Conservation (phyloP, 1,140 invertebrate genomes). For the Zelostemma sp. region DNA sequence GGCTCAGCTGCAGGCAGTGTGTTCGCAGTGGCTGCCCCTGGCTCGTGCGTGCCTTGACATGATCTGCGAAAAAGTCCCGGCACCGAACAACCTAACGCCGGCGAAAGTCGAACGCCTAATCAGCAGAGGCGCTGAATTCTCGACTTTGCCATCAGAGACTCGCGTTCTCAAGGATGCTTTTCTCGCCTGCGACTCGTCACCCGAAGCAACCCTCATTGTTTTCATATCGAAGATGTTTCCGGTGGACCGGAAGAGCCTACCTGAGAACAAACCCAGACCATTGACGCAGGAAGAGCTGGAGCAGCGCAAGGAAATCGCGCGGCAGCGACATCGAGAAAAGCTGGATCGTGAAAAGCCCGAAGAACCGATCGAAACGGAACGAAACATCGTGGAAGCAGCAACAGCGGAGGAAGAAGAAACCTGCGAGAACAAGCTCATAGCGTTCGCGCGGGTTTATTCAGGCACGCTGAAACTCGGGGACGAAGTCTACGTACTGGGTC, state of each 20-base stretch:
- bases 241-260: slow-evolving; percentile 78
- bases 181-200: slow-evolving; percentile 76
- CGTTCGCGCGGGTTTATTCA: slow-evolving; percentile 95
- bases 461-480: slow-evolving; percentile 85
- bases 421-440: slow-evolving; percentile 84
- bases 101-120: slow-evolving; percentile 77
- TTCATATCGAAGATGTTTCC: slow-evolving; percentile 98
- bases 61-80: slow-evolving; percentile 84
- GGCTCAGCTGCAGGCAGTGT: slow-evolving; percentile 84
- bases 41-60: slow-evolving; percentile 84
- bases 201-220: slow-evolving; percentile 82
- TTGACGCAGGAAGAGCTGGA: slow-evolving; percentile 84
- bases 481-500: slow-evolving; percentile 86
- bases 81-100: slow-evolving; percentile 82
- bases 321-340: slow-evolving; percentile 74
- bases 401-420: slow-evolving; percentile 51
- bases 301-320: slow-evolving; percentile 77
- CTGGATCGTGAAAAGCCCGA: slow-evolving; percentile 32
- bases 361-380: slow-evolving; percentile 15
- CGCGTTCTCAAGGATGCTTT: slow-evolving; percentile 83
- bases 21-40: slow-evolving; percentile 91
- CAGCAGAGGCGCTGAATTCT: slow-evolving; percentile 75
- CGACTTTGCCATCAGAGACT: slow-evolving; percentile 78
- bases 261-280: slow-evolving; percentile 79
- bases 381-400: slow-evolving; percentile 8